Percentiles rank a stretch among this genome's conserved stretches.
Evolutionary conservation across 2,113 vertebrate genomes (phyloP).

Genomic region (Dolichotis patagonum): DNA sequence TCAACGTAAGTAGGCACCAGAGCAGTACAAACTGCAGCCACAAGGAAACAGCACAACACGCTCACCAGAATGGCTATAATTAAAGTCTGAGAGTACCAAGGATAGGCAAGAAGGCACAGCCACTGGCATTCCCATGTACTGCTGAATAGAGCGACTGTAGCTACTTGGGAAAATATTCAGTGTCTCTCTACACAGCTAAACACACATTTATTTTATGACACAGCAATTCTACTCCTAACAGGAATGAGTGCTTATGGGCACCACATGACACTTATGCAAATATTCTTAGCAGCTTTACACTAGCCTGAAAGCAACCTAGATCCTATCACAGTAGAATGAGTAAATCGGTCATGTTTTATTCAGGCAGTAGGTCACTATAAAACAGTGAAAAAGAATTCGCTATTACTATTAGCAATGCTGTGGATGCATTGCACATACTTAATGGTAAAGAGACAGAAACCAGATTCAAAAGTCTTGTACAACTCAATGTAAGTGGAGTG

Average conservation of each 20-base stretch:
- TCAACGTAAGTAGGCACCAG: not conserved
- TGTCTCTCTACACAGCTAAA: not conserved
- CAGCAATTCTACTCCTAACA: not conserved
- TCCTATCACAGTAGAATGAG: not conserved
- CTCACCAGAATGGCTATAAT: not conserved
- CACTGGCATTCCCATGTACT: accelerated
- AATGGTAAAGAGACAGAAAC: not conserved
- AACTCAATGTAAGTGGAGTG: accelerated
- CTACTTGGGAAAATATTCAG: not conserved
- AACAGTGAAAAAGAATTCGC: not conserved
- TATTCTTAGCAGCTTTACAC: no score
- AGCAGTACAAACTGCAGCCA: not conserved
- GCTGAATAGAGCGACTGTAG: no score
- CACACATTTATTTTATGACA: not conserved
- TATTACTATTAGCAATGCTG: not conserved
- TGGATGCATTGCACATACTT: accelerated
- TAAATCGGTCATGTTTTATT: no score
- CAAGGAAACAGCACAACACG: accelerated
- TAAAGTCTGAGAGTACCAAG: not conserved
- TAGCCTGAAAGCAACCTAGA: not conserved
- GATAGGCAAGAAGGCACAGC: not conserved
- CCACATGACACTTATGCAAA: not conserved
- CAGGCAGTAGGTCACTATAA: no score
- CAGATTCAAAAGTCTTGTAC: not conserved
- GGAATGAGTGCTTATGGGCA: not conserved